Evolutionary conservation across 2,888 invertebrate genomes (phyloP).

Genomic region (Machimus atricapillus): DNA sequence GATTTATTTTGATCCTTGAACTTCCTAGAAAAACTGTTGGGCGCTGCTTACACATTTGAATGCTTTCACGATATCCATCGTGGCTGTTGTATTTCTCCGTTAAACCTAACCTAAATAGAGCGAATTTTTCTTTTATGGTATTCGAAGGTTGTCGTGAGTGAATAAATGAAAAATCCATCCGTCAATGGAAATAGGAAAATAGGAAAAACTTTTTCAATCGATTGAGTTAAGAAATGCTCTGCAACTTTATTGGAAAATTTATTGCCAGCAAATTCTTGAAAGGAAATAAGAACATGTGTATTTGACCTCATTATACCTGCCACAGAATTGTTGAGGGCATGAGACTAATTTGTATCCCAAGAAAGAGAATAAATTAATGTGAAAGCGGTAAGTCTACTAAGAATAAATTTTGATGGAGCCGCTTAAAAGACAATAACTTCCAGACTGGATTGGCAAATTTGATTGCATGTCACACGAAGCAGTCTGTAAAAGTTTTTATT

Average conservation of each 20-base stretch:
- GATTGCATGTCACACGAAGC: neutral
- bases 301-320: neutral
- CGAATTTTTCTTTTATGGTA: neutral
- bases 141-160: neutral
- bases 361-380: neutral
- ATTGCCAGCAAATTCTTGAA: neutral
- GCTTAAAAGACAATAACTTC: neutral
- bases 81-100: neutral
- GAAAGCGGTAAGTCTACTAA: neutral
- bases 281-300: neutral
- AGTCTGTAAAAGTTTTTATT: neutral
- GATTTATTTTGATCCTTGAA: neutral
- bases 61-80: neutral
- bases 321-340: neutral
- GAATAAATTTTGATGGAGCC: neutral
- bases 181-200: neutral
- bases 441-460: neutral
- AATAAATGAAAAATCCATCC: neutral
- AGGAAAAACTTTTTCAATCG: neutral
- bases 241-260: neutral
- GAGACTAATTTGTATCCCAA: neutral
- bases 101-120: neutral
- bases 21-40: neutral
- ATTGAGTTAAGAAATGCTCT: neutral
- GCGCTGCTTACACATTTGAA: neutral